Base-by-base conservation (phyloP, 1,140 invertebrate genomes). In the Brachionus rotundiformis region DNA sequence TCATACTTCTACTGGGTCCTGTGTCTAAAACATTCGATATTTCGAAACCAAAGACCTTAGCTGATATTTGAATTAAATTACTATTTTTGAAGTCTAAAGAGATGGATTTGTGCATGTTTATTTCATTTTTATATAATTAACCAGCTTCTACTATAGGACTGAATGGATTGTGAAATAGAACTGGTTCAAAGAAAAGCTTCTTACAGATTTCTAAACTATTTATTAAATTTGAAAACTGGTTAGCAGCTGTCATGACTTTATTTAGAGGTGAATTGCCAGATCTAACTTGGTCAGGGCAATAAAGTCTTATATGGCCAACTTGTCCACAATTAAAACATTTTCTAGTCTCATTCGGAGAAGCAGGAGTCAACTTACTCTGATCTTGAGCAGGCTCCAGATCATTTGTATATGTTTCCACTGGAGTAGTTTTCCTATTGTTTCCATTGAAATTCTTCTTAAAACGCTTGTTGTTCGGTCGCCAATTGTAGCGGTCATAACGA, bases 1-100 rank as follows among this genome's bases (percentile, higher is more conserved):
- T 36, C 63, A 68, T 68, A 31, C 63, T 68, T 68, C 63, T 31
- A n/a, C 63, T 68, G 63, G 63, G 29, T 33, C 63, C 63, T 68
- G 63, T 68, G 63, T 68, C 63, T 7, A 68, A n/a, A 33, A 68
- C 29, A 33, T 68, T 68, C 27, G 63, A 68, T 31, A 68, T n/a
- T 33, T 29, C 19, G 27, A 63, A 16, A 13, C 59, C 59, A 27
- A 25, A 23, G 11, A 63, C 27, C 25, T 63, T 7, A 63, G 59
- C 16, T 4, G 8, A 31, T 63, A 63, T 5, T 8, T 63, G 25
- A 31, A 63, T 63, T 63, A 63, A 27, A 27, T 63, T 63, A 29
- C 59, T 63, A 1, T 23, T 13, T 6, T 23, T 31, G 4, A 31
- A 27, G 27, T 63, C 59, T 27, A 63, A 23, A 27, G 59, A 63